phyloP scores from a whole-genome alignment of 2,113 vertebrate species.

The Scophthalmus maximus region DNA sequence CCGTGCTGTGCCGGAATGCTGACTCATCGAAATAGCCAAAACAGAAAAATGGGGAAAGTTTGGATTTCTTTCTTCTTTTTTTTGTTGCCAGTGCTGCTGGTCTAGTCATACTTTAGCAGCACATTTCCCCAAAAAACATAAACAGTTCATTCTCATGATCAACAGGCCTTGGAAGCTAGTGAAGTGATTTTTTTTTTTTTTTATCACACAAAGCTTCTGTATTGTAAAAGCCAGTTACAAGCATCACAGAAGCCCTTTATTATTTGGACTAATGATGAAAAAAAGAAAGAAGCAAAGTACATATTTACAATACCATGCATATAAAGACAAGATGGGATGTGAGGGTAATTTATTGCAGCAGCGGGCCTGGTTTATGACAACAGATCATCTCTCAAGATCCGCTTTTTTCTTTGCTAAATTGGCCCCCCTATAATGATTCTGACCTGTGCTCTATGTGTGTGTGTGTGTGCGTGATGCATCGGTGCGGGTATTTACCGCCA shows the following conservation, averaged over 20 bases:
- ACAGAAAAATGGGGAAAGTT: not conserved
- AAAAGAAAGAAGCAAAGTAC: not conserved
- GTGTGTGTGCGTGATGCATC: conserved; percentile 26
- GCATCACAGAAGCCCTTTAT: not conserved
- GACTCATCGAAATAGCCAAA: conserved; percentile 45
- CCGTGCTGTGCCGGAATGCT: conserved; percentile 53
- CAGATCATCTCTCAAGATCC: conserved; percentile 49
- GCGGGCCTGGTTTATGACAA: conserved; percentile 26
- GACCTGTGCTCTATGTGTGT: conserved; percentile 56
- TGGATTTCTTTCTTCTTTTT: not conserved
- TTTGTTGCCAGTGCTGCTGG: no score
- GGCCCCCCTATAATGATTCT: conserved; percentile 65
- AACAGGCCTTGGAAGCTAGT: no score
- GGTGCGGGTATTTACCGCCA: conserved; percentile 58
- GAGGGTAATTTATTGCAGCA: conserved; percentile 45
- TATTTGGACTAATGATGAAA: not conserved
- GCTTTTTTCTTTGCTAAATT: conserved; percentile 61
- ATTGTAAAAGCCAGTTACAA: not conserved
- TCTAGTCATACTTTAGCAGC: no score
- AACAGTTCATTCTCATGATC: not conserved
- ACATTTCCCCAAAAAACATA: not conserved
- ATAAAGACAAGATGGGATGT: not conserved
- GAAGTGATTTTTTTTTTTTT: not conserved
- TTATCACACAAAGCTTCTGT: not conserved
- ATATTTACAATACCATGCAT: not conserved